Base-by-base conservation (phyloP, 2,888 invertebrate genomes). In the Agriopis leucophaearia region DNA sequence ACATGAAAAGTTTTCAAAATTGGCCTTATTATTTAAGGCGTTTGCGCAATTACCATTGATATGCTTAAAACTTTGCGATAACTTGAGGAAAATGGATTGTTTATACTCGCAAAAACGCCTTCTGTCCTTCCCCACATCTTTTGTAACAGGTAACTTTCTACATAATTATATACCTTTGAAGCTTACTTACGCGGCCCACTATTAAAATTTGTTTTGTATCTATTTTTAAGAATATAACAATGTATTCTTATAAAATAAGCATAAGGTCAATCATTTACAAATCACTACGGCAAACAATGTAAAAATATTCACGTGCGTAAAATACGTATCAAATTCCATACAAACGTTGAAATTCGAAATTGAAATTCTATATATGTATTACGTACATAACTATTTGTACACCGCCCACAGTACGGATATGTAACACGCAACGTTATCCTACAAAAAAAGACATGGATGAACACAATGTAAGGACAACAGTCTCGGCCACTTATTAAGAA, bases 401-500 rank as follows among this genome's bases (percentile, higher is more conserved):
- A n/a, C 4, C n/a, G 7, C 44, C 5, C 38, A 6, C 38, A 27
- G 4, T 38, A 38, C 7, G 38, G 7, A 44, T n/a, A 44, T 5
- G 3, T 6, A n/a, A 13, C 0, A 47, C 16, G 16, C 9, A 18
- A 55, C 1, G n/a, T 45, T 35, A 47, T 1, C 2, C 10, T 35
- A 47, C 15, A 13, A 1, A 7, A 12, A 7, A 0, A 35, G 13
- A 35, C 1, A 35, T 16, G 12, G 7, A 40, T 9, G 15, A 45
- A 45, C n/a, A 57, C 35, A 56, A 45, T 58, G 35, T 44, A 44
- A 57, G 38, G 47, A 51, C 27, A 18, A 38, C 40, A 55, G 18
- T 48, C 42, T 9, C 38, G 16, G 13, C 44, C n/a, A 60, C 35
- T 50, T 54, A 48, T 16, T 54, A 42, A 57, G 63, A 58, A 59